Conservation (phyloP, 2,797 vertebrate species). For the Melanitta fusca region DNA sequence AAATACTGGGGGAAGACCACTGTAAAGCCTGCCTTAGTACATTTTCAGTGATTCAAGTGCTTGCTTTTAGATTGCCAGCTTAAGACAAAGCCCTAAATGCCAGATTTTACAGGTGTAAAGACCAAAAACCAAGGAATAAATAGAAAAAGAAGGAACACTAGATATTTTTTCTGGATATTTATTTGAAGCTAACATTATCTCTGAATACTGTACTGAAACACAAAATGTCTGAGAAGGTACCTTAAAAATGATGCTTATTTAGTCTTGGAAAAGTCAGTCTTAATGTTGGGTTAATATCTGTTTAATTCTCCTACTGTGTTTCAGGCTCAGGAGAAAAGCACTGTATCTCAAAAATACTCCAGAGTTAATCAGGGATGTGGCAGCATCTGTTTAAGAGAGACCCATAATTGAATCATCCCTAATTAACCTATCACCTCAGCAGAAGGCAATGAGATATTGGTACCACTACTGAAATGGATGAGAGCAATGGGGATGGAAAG, state of each 20-base stretch:
- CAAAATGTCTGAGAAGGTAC: background rate
- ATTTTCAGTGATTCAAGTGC: background rate
- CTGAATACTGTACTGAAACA: background rate
- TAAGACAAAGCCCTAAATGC: background rate
- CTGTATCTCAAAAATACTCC: conserved; percentile 39
- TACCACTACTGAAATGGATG: conserved; percentile 45
- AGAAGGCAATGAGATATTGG: conserved; percentile 42
- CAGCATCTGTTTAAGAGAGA: conserved; percentile 71
- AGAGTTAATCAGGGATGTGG: conserved; percentile 56
- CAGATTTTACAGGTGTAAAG: background rate
- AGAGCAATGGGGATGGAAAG: background rate
- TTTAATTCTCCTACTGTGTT: conserved; percentile 34
- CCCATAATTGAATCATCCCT: conserved; percentile 38
- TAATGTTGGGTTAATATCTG: conserved; percentile 41
- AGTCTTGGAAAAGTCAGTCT: background rate
- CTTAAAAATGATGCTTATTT: background rate
- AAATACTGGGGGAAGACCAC: background rate
- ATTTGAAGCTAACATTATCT: background rate
- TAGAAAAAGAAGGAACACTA: background rate
- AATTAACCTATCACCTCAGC: conserved; percentile 59
- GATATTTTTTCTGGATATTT: background rate
- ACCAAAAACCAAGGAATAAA: background rate
- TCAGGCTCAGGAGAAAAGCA: conserved; percentile 49
- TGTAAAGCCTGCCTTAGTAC: background rate
- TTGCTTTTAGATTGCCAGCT: conserved; percentile 30